These are phyloP conservation scores for Portevinia maculata DNA, from an alignment of 2,888 invertebrate genomes.

Conservation along the genomic window DNA sequence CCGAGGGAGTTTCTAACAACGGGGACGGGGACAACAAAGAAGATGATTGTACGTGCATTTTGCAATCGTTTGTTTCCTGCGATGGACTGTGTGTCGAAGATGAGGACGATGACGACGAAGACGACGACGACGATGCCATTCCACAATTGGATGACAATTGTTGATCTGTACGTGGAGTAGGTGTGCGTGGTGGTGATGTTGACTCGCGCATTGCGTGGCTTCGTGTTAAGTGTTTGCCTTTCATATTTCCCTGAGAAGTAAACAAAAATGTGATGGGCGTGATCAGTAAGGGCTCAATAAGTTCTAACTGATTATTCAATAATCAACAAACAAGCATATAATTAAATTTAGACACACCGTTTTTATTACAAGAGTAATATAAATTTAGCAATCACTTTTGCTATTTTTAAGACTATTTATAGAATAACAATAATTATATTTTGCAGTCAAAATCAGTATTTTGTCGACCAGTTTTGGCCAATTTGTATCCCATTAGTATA, in stretches of 20 bases:
- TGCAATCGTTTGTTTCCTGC: slow-evolving; percentile 78
- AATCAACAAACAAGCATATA: no score
- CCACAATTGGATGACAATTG: slow-evolving; percentile 62
- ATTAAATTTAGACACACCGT: no score
- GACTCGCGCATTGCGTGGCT: slow-evolving; percentile 96
- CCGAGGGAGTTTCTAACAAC: slow-evolving; percentile 80
- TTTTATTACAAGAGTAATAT: no score
- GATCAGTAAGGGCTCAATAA: no score
- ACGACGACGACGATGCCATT: slow-evolving; percentile 73
- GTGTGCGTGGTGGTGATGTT: slow-evolving; percentile 86
- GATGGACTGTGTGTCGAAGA: slow-evolving; percentile 70
- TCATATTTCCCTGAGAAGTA: slow-evolving; percentile 88
- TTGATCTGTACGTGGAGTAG: slow-evolving; percentile 83
- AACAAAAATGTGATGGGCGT: slow-evolving; percentile 3
- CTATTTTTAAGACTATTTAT: no score
- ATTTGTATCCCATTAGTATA: no score
- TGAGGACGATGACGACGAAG: slow-evolving; percentile 73
- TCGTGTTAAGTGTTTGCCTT: slow-evolving; percentile 92
- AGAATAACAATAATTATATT: no score
- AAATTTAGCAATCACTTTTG: no score
- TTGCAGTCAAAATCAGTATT: no score
- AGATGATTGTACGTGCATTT: slow-evolving; percentile 78
- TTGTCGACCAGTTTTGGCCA: no score
- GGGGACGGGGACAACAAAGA: slow-evolving; percentile 78
- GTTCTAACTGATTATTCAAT: no score